Evolutionary conservation across 2,113 vertebrate species (phyloP).

Genomic region (Calidris pygmaea): DNA sequence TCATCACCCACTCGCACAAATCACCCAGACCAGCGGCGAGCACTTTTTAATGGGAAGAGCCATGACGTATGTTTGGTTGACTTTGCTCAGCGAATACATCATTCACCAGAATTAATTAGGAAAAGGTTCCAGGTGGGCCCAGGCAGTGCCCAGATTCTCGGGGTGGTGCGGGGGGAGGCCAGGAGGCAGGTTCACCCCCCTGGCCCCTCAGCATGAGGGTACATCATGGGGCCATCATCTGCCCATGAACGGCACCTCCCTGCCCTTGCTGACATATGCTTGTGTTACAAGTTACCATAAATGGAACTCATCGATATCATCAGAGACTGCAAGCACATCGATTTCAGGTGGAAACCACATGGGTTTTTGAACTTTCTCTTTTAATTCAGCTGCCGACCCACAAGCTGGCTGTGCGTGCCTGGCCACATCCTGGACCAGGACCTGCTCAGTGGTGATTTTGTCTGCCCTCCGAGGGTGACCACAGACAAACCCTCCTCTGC

Average conservation of each 20-base stretch:
- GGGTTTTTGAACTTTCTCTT: not conserved
- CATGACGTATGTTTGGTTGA: not conserved
- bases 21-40: not conserved
- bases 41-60: not conserved
- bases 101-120: not conserved
- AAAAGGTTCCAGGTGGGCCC: not conserved
- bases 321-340: not conserved
- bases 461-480: too few relatives aligned
- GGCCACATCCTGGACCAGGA: not conserved
- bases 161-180: not conserved
- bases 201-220: not conserved
- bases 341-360: not conserved
- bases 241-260: not conserved
- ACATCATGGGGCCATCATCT: not conserved
- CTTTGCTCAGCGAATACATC: not conserved
- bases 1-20: not conserved
- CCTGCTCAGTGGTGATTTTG: accelerated
- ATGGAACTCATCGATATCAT: accelerated
- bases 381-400: not conserved
- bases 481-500: not conserved
- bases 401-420: not conserved
- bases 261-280: not conserved
- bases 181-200: not conserved
- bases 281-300: not conserved
- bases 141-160: not conserved